phyloP scores from a whole-genome alignment of 2,797 vertebrate genomes.

The Nannoperca obscura region DNA sequence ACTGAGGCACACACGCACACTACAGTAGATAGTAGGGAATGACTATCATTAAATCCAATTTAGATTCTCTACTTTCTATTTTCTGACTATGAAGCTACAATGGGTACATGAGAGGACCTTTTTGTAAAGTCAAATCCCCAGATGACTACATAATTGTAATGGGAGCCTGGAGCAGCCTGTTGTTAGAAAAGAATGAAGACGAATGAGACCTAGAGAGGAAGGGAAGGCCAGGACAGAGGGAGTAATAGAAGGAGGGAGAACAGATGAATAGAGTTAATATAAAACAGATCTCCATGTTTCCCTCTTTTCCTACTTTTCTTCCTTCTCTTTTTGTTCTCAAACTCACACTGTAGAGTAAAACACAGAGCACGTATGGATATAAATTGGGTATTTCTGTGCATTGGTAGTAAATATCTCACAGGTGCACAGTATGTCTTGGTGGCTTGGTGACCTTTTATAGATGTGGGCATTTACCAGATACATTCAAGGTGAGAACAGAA shows the following conservation, averaged over 20 bases:
- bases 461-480: conserved; percentile 12
- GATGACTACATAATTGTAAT: conserved; percentile 75
- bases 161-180: conserved; percentile 64
- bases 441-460: conserved; percentile 9
- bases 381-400: neutral
- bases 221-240: conserved; percentile 30
- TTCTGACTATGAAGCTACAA: conserved; percentile 50
- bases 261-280: conserved; percentile 40
- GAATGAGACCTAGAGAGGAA: conserved; percentile 58
- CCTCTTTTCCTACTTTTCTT: neutral
- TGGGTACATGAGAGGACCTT: conserved; percentile 52
- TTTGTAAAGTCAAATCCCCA: conserved; percentile 67
- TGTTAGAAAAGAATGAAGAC: conserved; percentile 75
- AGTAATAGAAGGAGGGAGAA: conserved; percentile 28
- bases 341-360: neutral
- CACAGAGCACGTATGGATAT: neutral
- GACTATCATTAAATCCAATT: conserved; percentile 65
- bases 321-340: neutral
- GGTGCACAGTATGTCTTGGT: neutral
- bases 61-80: conserved; percentile 60
- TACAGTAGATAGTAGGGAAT: conserved; percentile 40
- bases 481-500: conserved; percentile 1
- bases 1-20: conserved; percentile 12
- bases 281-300: conserved; percentile 14
- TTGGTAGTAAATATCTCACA: conserved; percentile 1